phyloP scores from a whole-genome alignment of 2,797 vertebrate species.

The Lepus oiostolus region DNA sequence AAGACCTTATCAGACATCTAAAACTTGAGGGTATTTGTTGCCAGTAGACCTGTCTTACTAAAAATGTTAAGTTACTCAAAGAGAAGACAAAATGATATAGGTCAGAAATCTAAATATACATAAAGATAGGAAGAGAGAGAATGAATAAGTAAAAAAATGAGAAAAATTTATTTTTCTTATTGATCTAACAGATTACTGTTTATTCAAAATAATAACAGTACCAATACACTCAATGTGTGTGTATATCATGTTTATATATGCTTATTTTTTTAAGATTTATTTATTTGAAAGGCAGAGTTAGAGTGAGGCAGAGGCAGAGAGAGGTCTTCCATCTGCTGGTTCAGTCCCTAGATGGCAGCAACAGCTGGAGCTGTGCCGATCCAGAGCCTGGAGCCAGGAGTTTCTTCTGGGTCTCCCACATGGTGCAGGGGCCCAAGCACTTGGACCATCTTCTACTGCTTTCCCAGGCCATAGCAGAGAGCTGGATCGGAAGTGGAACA shows the following conservation, averaged over 20 bases:
- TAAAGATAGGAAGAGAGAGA: background rate
- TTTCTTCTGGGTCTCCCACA: too few relatives aligned
- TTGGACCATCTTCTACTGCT: too few relatives aligned
- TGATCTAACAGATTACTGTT: conserved; percentile 16
- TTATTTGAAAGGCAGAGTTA: too few relatives aligned
- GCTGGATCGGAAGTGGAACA: too few relatives aligned
- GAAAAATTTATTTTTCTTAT: background rate
- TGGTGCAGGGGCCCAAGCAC: too few relatives aligned
- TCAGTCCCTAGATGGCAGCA: too few relatives aligned
- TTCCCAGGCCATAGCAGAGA: too few relatives aligned
- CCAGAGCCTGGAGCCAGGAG: too few relatives aligned
- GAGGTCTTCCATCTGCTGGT: too few relatives aligned
- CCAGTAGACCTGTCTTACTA: background rate
- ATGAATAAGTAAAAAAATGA: conserved; percentile 13
- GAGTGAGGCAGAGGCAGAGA: too few relatives aligned
- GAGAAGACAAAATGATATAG: conserved; percentile 20
- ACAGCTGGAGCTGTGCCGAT: too few relatives aligned
- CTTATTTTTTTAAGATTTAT: too few relatives aligned
- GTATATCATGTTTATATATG: background rate
- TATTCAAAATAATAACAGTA: conserved; percentile 43
- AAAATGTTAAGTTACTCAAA: conserved; percentile 39
- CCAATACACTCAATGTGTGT: background rate
- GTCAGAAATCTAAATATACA: conserved; percentile 9
- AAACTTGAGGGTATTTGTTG: conserved; percentile 21
- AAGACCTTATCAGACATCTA: background rate